A percentile compares a stretch with the other conserved stretches of the same genome.
These are phyloP conservation scores for Dasypus novemcinctus DNA, from an alignment of 2,113 vertebrate species.

Conservation along the genomic window DNA sequence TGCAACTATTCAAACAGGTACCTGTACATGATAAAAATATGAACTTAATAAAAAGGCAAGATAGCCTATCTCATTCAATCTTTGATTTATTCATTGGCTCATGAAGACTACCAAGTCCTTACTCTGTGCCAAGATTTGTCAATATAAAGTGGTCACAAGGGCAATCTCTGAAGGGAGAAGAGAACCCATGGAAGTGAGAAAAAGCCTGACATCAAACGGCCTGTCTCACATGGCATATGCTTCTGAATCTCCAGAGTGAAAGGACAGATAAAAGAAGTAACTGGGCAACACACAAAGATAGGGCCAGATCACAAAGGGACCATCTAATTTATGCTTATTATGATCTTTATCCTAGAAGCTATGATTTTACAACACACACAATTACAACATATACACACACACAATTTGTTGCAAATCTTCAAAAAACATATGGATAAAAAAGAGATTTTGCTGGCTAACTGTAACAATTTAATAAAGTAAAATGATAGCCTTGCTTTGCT, in stretches of 20 bases:
- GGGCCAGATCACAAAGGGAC: background rate
- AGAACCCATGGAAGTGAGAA: background rate
- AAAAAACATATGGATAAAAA: background rate
- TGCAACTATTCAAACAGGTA: background rate
- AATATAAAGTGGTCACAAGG: background rate
- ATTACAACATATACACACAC: too few relatives aligned
- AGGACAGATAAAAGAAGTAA: background rate
- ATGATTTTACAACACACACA: background rate
- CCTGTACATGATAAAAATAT: background rate
- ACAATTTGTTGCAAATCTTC: background rate
- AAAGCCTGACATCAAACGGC: rapidly evolving
- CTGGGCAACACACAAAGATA: rapidly evolving
- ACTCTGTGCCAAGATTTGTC: background rate
- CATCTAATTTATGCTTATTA: background rate
- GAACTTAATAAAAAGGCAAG: background rate
- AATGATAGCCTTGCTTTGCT: background rate
- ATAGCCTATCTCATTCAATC: background rate
- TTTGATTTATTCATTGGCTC: background rate
- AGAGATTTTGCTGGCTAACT: background rate
- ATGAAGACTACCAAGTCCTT: background rate
- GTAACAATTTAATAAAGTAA: background rate
- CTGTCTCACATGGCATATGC: background rate
- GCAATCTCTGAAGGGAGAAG: background rate
- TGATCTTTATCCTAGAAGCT: background rate
- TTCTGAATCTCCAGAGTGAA: background rate